Conservation (phyloP, 2,797 vertebrate species). For the Falco naumanni region DNA sequence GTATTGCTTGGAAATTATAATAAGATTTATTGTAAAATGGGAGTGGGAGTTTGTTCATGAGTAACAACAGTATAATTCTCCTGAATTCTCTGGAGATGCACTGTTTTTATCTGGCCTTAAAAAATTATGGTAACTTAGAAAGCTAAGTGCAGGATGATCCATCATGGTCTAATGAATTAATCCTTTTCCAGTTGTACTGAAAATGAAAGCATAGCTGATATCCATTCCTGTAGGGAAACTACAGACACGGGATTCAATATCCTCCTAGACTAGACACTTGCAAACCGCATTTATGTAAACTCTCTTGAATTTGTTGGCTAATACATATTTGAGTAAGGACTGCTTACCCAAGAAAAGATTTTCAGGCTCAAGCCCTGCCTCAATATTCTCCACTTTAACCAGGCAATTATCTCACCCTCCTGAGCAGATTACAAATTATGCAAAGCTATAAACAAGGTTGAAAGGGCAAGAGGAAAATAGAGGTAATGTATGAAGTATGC, state of each 20-base stretch:
- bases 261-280: background rate
- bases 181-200: background rate
- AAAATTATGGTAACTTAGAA: background rate
- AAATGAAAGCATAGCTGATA: background rate
- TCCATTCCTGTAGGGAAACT: background rate
- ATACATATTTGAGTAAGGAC: conserved; percentile 31
- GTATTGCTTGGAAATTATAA: background rate
- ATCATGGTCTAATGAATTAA: background rate
- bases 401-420: conserved; percentile 39
- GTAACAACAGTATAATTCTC: background rate
- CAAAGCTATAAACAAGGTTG: conserved; percentile 26
- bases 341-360: conserved; percentile 38
- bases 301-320: conserved; percentile 5
- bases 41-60: background rate
- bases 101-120: background rate
- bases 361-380: background rate
- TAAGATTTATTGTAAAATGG: background rate
- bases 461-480: conserved; percentile 59
- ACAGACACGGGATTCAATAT: fast-evolving
- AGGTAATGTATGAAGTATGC: conserved; percentile 4
- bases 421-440: conserved; percentile 53
- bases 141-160: background rate
- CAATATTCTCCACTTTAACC: conserved; percentile 27
- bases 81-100: background rate
- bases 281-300: conserved; percentile 17